Percentiles rank a stretch among this genome's conserved stretches.
Conservation (phyloP, 92 coral and sea anemone genomes). For the Epizoanthus illoricatus region DNA sequence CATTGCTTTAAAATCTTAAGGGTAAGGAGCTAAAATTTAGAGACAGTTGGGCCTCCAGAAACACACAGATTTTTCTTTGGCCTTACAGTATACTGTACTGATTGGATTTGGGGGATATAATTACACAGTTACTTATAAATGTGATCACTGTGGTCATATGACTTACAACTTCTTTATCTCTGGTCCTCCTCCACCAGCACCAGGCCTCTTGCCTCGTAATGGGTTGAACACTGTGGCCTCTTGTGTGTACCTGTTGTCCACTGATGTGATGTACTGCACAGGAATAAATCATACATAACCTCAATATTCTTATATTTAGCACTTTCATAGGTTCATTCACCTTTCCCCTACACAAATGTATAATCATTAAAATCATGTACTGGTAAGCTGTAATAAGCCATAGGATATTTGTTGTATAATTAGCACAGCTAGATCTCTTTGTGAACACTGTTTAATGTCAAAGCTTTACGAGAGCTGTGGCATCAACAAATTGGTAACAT, state of each 20-base stretch:
- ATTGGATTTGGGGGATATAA: not conserved
- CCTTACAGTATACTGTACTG: not conserved
- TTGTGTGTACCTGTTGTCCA: conserved; percentile 78
- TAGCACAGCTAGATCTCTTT: too few relatives aligned
- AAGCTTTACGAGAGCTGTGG: not conserved
- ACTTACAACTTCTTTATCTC: conserved; percentile 86
- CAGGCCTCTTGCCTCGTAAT: conserved; percentile 90
- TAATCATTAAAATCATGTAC: too few relatives aligned
- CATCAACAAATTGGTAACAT: too few relatives aligned
- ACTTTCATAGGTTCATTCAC: too few relatives aligned
- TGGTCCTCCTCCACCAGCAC: conserved; percentile 86
- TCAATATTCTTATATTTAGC: too few relatives aligned
- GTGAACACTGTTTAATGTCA: too few relatives aligned
- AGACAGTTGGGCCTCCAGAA: too few relatives aligned
- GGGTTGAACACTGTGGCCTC: conserved; percentile 96
- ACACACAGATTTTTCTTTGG: not conserved
- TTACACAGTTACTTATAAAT: not conserved
- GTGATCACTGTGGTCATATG: not conserved
- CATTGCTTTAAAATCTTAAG: too few relatives aligned
- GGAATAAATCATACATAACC: not conserved
- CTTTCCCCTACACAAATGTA: too few relatives aligned
- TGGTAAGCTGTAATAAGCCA: too few relatives aligned
- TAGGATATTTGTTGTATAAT: too few relatives aligned
- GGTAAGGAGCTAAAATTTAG: too few relatives aligned
- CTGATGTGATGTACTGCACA: conserved; percentile 66